A percentile compares a stretch with the other conserved stretches of the same genome.
Evolutionary conservation across 2,797 vertebrate species (phyloP).

Genomic region (Acrossocheilus fasciatus): DNA sequence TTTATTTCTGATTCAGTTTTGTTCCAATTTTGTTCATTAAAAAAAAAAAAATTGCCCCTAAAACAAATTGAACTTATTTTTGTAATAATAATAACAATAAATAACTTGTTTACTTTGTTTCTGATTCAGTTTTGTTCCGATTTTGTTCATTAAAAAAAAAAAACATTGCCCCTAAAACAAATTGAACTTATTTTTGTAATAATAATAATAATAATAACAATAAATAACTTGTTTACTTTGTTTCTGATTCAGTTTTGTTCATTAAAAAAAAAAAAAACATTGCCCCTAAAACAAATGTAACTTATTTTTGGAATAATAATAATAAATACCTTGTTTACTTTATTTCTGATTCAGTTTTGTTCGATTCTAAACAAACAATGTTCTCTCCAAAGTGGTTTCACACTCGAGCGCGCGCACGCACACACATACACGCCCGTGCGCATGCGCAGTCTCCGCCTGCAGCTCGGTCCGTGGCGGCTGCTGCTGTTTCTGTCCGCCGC

Average conservation of each 20-base stretch:
- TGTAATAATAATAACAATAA: neutral
- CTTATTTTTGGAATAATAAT: neutral
- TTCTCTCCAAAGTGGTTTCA: neutral
- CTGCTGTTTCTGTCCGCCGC: slow-evolving; percentile 80
- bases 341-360: neutral
- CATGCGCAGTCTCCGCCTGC: slow-evolving; percentile 77
- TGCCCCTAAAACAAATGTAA: too few species aligned
- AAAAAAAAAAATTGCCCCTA: too few species aligned
- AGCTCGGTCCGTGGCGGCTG: slow-evolving; percentile 77
- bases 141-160: too few species aligned
- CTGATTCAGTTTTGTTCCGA: neutral
- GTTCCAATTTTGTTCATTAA: too few species aligned
- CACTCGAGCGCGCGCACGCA: neutral
- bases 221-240: too few species aligned
- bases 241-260: too few species aligned
- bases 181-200: neutral
- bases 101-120: neutral
- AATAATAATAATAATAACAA: too few species aligned
- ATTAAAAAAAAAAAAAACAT: too few species aligned
- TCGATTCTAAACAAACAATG: neutral
- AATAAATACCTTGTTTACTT: neutral
- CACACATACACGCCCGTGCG: slow-evolving; percentile 73
- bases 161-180: too few species aligned
- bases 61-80: too few species aligned
- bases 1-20: too few species aligned